Base-by-base conservation (phyloP, 2,888 invertebrate genomes). In the Lycophotia porphyrea region DNA sequence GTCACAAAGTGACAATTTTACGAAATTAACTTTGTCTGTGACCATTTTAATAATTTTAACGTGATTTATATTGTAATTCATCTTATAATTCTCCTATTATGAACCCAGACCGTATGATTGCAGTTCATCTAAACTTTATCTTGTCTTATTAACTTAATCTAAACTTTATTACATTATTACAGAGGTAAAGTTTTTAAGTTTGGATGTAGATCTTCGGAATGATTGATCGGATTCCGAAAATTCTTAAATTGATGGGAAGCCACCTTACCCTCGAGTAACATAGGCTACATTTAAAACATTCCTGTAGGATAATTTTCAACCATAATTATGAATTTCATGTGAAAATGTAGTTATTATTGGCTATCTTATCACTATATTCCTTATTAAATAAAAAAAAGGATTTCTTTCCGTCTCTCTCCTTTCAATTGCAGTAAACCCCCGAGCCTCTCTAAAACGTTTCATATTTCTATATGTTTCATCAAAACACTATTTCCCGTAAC, bases 401-500 rank as follows among this genome's bases (percentile, higher is more conserved):
- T 61, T 61, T 36, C n/a, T 8, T 63, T 31, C 2, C 2, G 36
- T 75, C 1, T 31, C 8, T n/a, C 5, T 52, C 42, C 15, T 21
- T 31, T 36, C 47, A 58, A 55, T 34, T 63, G 31, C 18, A 65
- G 31, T 65, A 61, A 76, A 82, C 31, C 39, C 47, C 11, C 3
- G n/a, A n/a, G 4, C 34, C n/a, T 66, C 31, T 49, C 31, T 58
- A 67, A 73, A 77, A 73, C 31, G 18, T 42, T 70, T 60, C 24
- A 60, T 71, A 66, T 72, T 82, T 66, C 49, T 34, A 27, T n/a
- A 31, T 34, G 31, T 31, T 52, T 58, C 49, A 76, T 82, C 83
- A 85, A 71, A 76, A 85, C 66, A 71, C 49, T 76, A 78, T 85
- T 68, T 71, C 55, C 82, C 71, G 34, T 65, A 71, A 74, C 24